A percentile compares a stretch with the other conserved stretches of the same genome.
These are phyloP conservation scores for Drosophila ercepeae DNA, from an alignment of 1,140 invertebrate genomes.

Conservation along the genomic window DNA sequence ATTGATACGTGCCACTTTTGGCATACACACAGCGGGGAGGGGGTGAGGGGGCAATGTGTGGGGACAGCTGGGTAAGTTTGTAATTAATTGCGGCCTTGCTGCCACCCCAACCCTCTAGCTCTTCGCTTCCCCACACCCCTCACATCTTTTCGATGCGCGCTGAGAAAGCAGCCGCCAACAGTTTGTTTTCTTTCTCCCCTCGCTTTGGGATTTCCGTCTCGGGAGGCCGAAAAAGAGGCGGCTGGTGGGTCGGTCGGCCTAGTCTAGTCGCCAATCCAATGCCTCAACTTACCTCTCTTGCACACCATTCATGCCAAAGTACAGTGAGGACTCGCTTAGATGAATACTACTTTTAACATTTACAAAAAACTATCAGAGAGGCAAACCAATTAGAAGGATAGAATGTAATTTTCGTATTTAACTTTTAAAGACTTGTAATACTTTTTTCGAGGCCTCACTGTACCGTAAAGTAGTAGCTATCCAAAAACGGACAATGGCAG, in stretches of 20 bases:
- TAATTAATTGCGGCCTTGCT: conserved; percentile 79
- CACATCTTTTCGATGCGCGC: background rate
- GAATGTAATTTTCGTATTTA: too few species aligned
- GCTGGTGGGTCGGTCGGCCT: conserved; percentile 30
- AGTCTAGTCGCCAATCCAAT: conserved; percentile 35
- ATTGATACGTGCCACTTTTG: conserved; percentile 77
- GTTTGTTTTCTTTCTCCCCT: conserved; percentile 48
- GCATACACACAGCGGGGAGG: conserved; percentile 23
- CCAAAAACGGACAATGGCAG: conserved; percentile 36
- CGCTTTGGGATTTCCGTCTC: conserved; percentile 38
- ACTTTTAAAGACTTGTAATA: background rate
- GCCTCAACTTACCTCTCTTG: background rate
- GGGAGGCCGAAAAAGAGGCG: conserved; percentile 5
- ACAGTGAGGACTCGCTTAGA: conserved; percentile 1
- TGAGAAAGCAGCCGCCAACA: conserved; percentile 39
- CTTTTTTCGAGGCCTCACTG: background rate
- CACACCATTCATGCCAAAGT: conserved; percentile 21
- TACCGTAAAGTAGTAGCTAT: conserved; percentile 12
- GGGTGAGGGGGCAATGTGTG: conserved; percentile 29
- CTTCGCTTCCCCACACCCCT: background rate
- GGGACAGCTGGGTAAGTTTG: conserved; percentile 74
- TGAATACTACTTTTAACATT: too few species aligned
- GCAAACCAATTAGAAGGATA: too few species aligned
- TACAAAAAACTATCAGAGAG: too few species aligned
- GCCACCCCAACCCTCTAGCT: conserved; percentile 33